phyloP scores from a whole-genome alignment of 2,888 invertebrate genomes.

The Plebejus melissa region DNA sequence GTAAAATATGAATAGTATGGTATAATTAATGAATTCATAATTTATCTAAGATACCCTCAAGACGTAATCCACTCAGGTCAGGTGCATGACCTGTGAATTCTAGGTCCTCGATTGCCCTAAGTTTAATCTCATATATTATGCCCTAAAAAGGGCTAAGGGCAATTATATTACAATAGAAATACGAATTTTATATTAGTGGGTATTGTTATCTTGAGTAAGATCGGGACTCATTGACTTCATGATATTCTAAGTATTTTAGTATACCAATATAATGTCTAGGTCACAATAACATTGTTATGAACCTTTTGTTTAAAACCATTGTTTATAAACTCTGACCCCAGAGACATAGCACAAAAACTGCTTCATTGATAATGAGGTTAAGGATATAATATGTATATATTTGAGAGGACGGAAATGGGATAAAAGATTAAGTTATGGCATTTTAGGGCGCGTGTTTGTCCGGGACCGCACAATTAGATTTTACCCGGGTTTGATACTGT shows the following conservation, averaged over 20 bases:
- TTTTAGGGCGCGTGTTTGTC: background rate
- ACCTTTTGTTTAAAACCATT: background rate
- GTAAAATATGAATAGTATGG: background rate
- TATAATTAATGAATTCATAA: background rate
- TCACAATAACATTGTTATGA: background rate
- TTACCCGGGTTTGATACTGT: background rate
- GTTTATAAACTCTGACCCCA: background rate
- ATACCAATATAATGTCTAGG: background rate
- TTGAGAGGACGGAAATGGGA: background rate
- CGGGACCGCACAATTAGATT: background rate
- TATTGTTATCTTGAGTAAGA: background rate
- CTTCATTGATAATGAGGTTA: background rate
- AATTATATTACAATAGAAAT: too few relatives aligned
- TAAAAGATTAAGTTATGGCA: conserved; percentile 5
- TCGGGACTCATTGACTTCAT: background rate
- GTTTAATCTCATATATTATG: too few relatives aligned
- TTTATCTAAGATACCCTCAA: background rate
- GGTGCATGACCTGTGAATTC: background rate
- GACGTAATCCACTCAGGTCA: background rate
- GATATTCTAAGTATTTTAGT: background rate
- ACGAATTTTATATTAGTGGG: background rate
- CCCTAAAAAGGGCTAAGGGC: too few relatives aligned
- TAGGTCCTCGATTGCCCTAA: background rate
- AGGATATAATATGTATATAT: background rate
- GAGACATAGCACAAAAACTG: background rate